Percentiles rank a stretch among this genome's conserved stretches.
Conservation (phyloP, 2,888 invertebrate genomes). For the Diogma glabrata region DNA sequence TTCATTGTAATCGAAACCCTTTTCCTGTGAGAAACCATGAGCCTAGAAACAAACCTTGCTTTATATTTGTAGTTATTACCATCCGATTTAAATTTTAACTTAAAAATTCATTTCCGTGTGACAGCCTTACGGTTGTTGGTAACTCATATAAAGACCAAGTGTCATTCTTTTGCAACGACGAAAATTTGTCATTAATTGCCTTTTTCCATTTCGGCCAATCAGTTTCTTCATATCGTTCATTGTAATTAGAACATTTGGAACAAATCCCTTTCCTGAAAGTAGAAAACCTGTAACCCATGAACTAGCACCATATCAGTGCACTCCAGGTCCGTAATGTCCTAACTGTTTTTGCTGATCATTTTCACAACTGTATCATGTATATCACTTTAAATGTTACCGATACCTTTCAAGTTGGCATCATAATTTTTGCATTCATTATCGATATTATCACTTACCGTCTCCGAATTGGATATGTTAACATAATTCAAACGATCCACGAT, state of each 20-base stretch:
- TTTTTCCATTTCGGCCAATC: conserved; percentile 10
- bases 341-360: no score
- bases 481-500: neutral
- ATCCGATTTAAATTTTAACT: conserved; percentile 12
- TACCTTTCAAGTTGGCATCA: neutral
- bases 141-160: conserved; percentile 8
- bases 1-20: neutral
- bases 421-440: neutral
- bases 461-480: neutral
- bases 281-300: no score
- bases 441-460: neutral
- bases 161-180: conserved; percentile 9
- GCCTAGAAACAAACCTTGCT: neutral
- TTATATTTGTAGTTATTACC: neutral
- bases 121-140: conserved; percentile 9
- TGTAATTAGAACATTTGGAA: neutral
- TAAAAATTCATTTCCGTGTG: conserved; percentile 16
- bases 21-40: neutral
- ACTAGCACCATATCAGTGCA: neutral
- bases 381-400: neutral
- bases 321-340: no score
- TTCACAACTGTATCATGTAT: neutral
- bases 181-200: conserved; percentile 13
- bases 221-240: no score
- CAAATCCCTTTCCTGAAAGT: no score